A percentile compares a stretch with the other conserved stretches of the same genome.
Evolutionary conservation across 1,140 invertebrate genomes (phyloP).

Genomic region (Chrysomallon squamiferum): DNA sequence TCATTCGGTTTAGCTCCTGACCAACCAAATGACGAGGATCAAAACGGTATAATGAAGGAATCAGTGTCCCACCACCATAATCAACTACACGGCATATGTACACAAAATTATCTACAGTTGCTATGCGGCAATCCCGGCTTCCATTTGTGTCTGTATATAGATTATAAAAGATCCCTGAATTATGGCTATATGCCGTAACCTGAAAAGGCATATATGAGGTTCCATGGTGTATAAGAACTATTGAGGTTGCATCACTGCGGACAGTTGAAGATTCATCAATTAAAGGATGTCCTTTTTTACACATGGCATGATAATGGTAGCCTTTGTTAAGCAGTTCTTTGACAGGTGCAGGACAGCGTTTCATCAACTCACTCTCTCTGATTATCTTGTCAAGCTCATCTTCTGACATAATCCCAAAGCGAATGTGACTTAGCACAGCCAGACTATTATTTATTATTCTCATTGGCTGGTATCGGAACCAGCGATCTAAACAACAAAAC

Average conservation of each 20-base stretch:
- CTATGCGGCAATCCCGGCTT: constrained; percentile 55
- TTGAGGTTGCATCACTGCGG: constrained; percentile 37
- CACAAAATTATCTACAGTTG: constrained; percentile 55
- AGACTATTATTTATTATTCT: constrained; percentile 35
- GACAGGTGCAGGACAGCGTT: constrained; percentile 36
- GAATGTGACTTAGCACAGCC: constrained; percentile 38
- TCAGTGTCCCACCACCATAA: constrained; percentile 58
- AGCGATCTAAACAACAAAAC: constrained; percentile 51
- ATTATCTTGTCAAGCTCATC: constrained; percentile 36
- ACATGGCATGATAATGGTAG: constrained; percentile 53
- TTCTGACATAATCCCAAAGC: constrained; percentile 58
- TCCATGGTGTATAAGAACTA: constrained; percentile 57
- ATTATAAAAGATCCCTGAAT: constrained; percentile 47
- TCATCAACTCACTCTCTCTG: constrained; percentile 50
- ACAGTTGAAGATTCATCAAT: constrained; percentile 47
- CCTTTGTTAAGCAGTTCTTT: constrained; percentile 46
- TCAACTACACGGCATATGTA: constrained; percentile 61
- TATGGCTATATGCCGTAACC: constrained; percentile 55
- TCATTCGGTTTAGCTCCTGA: constrained; percentile 55
- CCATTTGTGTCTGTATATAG: constrained; percentile 57
- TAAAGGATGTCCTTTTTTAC: constrained; percentile 52
- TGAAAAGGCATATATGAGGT: constrained; percentile 59
- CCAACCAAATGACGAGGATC: constrained; percentile 58
- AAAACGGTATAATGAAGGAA: constrained; percentile 59
- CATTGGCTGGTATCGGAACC: constrained; percentile 44